Evolutionary conservation across 2,888 invertebrate genomes (phyloP), one percentile per base, ranked within the genome.

Genomic region (Nectonema munidae): DNA sequence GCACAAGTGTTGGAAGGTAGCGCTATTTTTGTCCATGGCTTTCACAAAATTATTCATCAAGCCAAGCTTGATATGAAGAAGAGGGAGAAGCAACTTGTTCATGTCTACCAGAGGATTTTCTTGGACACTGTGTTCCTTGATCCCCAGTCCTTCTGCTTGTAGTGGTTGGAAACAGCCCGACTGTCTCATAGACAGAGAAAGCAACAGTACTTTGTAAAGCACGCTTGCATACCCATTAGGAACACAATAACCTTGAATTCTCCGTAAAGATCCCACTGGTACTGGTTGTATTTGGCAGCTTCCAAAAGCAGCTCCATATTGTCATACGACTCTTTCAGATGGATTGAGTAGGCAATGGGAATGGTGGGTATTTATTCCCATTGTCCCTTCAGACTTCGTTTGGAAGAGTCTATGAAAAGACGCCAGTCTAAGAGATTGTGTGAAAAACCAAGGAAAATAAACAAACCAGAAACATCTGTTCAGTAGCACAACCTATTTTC

Each of bases 211-310:
- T 47, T 44, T 38, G 43, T 42, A 30, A 39, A 41, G 13, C 44
- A 40, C 5, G 14, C n/a, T 33, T 44, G 46, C 38, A 44, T 29
- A 6, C 42, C 42, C 29, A 42, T 19, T 16, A 44, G n/a, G 19
- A 45, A 2, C n/a, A 40, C 42, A 35, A 44, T 40, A 30, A 47
- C 42, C 15, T 46, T 47, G 18, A 47, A 25, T 38, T 44, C 44
- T 16, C 39, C 43, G 41, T 43, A 44, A 21, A 47, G 38, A 13
- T 43, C 17, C 42, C 41, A 46, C 6, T 40, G 13, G 21, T 44
- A 20, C 35, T 40, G 20, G 9, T 39, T 18, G 40, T 43, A 47
- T 20, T 40, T 34, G 21, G 43, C 37, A 29, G 17, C 15, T 34
- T 42, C 40, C 15, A 47, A 40, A 21, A 45, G 16, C 3, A 39